These are phyloP conservation scores for Euschistus heros DNA, from an alignment of 1,140 invertebrate species.

Conservation along the genomic window DNA sequence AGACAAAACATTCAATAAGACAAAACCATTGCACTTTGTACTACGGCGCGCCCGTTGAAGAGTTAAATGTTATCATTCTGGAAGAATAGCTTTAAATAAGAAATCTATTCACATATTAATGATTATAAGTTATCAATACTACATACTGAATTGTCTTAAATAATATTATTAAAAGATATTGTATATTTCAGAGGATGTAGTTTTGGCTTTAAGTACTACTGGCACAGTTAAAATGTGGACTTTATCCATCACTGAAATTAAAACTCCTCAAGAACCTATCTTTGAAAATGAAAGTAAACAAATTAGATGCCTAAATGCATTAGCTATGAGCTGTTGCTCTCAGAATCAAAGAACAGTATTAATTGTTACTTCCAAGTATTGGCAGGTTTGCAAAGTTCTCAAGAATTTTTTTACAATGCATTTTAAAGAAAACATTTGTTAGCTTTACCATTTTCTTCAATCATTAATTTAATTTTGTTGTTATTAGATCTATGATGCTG, in stretches of 20 bases:
- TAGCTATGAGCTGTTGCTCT: slow-evolving; percentile 84
- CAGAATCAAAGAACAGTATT: slow-evolving; percentile 94
- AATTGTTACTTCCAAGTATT: slow-evolving; percentile 92
- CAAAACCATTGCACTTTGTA: too few relatives aligned
- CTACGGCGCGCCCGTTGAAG: too few relatives aligned
- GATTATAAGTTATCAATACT: too few relatives aligned
- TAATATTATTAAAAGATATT: too few relatives aligned
- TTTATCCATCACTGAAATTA: slow-evolving; percentile 67
- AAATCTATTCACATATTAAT: too few relatives aligned
- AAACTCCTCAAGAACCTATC: slow-evolving; percentile 67
- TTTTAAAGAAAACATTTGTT: too few relatives aligned
- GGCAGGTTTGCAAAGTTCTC: slow-evolving; percentile 61
- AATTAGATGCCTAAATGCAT: slow-evolving; percentile 85
- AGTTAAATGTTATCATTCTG: too few relatives aligned
- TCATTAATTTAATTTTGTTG: slow-evolving; percentile 7
- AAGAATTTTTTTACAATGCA: too few relatives aligned
- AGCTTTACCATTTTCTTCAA: not conserved
- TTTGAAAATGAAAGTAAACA: slow-evolving; percentile 98
- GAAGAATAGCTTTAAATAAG: too few relatives aligned
- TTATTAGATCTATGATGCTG: slow-evolving; percentile 70
- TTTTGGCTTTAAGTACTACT: slow-evolving; percentile 89
- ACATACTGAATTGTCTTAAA: too few relatives aligned
- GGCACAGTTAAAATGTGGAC: slow-evolving; percentile 99
- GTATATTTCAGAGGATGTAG: slow-evolving; percentile 74
- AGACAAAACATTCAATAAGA: too few relatives aligned